Percentiles rank a stretch among this genome's conserved stretches.
Evolutionary conservation across 2,113 vertebrate species (phyloP).

Genomic region (Silurus asotus): DNA sequence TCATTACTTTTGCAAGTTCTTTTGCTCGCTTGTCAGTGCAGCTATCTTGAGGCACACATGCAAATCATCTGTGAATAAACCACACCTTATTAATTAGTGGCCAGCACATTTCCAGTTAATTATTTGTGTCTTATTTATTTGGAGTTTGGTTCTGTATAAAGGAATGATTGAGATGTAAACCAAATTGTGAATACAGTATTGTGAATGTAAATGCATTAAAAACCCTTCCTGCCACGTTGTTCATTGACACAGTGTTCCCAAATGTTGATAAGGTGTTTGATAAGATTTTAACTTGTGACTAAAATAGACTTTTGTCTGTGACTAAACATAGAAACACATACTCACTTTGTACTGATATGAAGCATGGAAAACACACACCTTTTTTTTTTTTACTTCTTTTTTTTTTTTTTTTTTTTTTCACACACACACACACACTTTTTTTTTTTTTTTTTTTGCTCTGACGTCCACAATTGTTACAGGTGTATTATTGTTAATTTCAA

Average conservation of each 20-base stretch:
- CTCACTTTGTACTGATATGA: neutral
- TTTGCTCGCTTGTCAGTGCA: neutral
- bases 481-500: neutral
- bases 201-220: neutral
- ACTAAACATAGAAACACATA: neutral
- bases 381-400: too few species aligned
- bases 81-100: neutral
- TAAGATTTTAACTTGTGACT: neutral
- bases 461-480: neutral
- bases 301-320: slow-evolving; percentile 13
- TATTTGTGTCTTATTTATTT: neutral
- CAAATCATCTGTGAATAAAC: neutral
- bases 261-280: neutral
- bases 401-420: neutral
- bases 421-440: neutral
- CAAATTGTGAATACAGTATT: neutral
- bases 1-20: neutral
- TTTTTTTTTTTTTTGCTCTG: neutral
- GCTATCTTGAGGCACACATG: neutral
- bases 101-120: neutral
- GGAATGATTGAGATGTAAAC: neutral
- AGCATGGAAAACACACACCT: neutral
- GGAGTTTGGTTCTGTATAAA: neutral
- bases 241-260: slow-evolving; percentile 3
- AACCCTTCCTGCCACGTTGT: neutral